phyloP scores from a whole-genome alignment of 1,140 invertebrate genomes.

The Caenorhabditis remanei region DNA sequence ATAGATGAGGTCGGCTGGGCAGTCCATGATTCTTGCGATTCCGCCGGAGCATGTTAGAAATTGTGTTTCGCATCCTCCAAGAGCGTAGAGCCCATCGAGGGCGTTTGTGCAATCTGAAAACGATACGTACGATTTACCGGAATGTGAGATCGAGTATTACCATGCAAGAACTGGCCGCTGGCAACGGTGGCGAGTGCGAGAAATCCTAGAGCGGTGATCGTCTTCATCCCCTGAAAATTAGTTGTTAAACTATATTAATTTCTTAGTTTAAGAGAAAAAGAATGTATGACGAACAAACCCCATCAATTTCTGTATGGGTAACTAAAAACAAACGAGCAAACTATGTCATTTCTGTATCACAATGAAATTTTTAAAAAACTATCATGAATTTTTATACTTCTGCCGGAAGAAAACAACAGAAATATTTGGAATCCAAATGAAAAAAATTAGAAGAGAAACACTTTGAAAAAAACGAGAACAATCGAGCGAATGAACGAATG shows the following conservation, averaged over 20 bases:
- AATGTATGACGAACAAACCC: neutral
- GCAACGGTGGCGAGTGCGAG: neutral
- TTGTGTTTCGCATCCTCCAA: constrained; percentile 16
- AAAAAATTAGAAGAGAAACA: no score
- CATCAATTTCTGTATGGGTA: no score
- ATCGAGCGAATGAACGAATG: no score
- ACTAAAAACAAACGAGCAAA: no score
- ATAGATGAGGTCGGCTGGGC: constrained; percentile 68
- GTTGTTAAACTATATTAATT: neutral
- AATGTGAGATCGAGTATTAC: neutral
- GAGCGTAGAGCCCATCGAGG: constrained; percentile 34
- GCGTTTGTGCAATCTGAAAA: constrained; percentile 46
- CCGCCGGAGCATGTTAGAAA: constrained; percentile 67
- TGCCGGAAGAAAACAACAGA: no score
- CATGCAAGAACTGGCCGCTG: constrained; percentile 34
- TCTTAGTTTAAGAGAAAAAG: neutral
- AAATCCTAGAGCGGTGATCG: neutral
- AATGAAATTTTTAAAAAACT: no score
- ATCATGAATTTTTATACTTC: no score
- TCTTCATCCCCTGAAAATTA: constrained; percentile 9
- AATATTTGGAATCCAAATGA: no score
- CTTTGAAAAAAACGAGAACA: no score
- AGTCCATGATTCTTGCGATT: constrained; percentile 66
- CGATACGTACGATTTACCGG: neutral
- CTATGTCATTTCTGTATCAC: no score